Conservation (phyloP, 2,888 invertebrate genomes). For the Hedychridium roseum region DNA sequence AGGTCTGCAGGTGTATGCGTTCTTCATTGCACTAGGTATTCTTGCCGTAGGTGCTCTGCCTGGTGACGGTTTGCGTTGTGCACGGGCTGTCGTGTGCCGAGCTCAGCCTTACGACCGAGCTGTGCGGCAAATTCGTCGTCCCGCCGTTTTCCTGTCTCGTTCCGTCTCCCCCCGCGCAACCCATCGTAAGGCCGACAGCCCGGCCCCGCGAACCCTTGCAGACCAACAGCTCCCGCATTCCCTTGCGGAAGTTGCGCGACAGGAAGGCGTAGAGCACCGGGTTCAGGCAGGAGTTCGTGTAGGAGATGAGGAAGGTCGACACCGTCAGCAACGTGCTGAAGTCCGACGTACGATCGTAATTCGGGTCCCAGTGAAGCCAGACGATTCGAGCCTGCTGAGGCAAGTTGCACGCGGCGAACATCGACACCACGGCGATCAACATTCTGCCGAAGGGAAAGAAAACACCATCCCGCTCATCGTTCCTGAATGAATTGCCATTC, state of each 20-base stretch:
- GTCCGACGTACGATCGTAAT: constrained; percentile 60
- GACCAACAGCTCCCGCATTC: constrained; percentile 81
- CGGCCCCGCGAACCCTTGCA: constrained; percentile 64
- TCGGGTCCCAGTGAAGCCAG: constrained; percentile 79
- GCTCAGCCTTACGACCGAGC: constrained; percentile 45
- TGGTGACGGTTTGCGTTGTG: constrained; percentile 36
- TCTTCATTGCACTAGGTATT: constrained; percentile 4
- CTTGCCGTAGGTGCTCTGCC: constrained; percentile 31
- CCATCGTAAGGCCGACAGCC: constrained; percentile 40
- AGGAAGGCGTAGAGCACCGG: constrained; percentile 90
- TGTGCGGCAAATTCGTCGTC: constrained; percentile 35
- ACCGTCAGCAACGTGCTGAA: constrained; percentile 84
- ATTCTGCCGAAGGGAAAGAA: too few relatives aligned
- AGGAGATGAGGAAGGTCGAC: constrained; percentile 85
- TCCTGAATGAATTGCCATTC: too few relatives aligned
- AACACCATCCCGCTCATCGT: too few relatives aligned
- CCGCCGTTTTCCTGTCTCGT: constrained; percentile 41
- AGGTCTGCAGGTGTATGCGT: too few relatives aligned
- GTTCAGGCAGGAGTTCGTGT: constrained; percentile 90
- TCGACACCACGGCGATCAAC: constrained; percentile 86
- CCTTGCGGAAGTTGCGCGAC: constrained; percentile 81
- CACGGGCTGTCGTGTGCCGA: constrained; percentile 45
- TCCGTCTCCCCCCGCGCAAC: constrained; percentile 35
- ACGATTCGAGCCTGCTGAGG: constrained; percentile 89
- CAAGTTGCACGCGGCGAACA: constrained; percentile 88